A percentile compares a stretch with the other conserved stretches of the same genome.
Evolutionary conservation across 2,888 invertebrate species (phyloP).

Genomic region (Odontocerum albicorne): DNA sequence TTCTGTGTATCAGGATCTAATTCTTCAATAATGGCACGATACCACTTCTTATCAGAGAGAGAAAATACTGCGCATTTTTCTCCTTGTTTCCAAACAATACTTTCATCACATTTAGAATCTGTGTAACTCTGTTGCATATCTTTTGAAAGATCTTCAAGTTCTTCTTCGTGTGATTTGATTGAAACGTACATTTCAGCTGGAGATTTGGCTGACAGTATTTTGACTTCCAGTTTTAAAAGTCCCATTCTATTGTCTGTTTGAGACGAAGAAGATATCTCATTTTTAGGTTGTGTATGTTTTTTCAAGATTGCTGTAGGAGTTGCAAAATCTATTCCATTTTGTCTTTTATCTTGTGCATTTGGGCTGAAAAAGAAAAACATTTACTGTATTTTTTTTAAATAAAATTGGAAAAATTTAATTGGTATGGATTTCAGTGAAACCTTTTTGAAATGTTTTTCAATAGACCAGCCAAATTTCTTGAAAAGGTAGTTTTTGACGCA

Average conservation of each 20-base stretch:
- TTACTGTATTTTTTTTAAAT: no score
- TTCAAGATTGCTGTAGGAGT: neutral
- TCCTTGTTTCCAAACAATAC: conserved; percentile 53
- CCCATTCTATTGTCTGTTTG: no score
- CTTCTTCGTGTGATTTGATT: conserved; percentile 47
- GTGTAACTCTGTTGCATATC: conserved; percentile 59
- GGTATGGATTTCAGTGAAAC: no score
- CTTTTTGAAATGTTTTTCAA: no score
- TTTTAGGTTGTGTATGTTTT: neutral
- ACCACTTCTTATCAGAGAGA: conserved; percentile 60
- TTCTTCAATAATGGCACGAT: conserved; percentile 58
- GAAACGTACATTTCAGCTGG: conserved; percentile 66
- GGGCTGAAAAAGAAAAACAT: neutral
- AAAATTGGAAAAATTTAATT: no score
- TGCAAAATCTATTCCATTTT: neutral
- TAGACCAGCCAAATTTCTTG: no score
- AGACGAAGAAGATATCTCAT: neutral
- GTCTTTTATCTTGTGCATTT: neutral
- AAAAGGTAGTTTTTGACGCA: no score
- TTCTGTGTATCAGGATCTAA: conserved; percentile 44
- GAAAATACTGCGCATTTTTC: conserved; percentile 54
- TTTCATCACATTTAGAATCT: conserved; percentile 39
- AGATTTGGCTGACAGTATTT: conserved; percentile 53
- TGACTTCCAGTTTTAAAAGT: conserved; percentile 53
- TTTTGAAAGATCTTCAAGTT: conserved; percentile 52